Percentiles rank a stretch among this genome's conserved stretches.
Evolutionary conservation across 2,888 invertebrate genomes (phyloP).

Genomic region (Heliconius erato): DNA sequence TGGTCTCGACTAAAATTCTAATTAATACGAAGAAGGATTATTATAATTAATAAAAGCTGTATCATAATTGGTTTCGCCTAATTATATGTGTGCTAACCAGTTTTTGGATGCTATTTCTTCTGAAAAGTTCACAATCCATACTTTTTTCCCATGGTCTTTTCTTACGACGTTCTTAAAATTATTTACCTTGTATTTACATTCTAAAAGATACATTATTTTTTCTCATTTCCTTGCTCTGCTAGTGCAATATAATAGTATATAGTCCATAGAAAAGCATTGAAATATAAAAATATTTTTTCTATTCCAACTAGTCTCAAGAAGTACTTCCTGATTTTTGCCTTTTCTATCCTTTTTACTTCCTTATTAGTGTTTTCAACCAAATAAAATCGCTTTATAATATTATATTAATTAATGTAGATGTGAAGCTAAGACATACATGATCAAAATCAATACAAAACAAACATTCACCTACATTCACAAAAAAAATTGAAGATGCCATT

Average conservation of each 20-base stretch:
- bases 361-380: not conserved
- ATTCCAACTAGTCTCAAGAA: too few species aligned
- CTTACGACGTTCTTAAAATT: not conserved
- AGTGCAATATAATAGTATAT: too few species aligned
- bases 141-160: not conserved
- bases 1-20: conserved; percentile 32
- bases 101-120: conserved; percentile 6
- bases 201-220: too few species aligned
- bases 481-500: not conserved
- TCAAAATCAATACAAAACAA: not conserved
- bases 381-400: not conserved
- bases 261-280: too few species aligned
- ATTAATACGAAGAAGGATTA: conserved; percentile 21
- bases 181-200: too few species aligned
- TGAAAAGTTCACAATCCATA: not conserved
- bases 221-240: too few species aligned
- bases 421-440: not conserved
- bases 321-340: too few species aligned
- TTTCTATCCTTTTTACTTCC: too few species aligned
- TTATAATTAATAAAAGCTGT: conserved; percentile 2
- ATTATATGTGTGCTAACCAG: not conserved
- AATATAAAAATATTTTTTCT: too few species aligned
- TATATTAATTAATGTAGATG: not conserved
- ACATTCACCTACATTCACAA: not conserved
- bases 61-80: conserved; percentile 19